These are phyloP conservation scores for Apamea anceps DNA, from an alignment of 2,888 invertebrate genomes.

Conservation along the genomic window DNA sequence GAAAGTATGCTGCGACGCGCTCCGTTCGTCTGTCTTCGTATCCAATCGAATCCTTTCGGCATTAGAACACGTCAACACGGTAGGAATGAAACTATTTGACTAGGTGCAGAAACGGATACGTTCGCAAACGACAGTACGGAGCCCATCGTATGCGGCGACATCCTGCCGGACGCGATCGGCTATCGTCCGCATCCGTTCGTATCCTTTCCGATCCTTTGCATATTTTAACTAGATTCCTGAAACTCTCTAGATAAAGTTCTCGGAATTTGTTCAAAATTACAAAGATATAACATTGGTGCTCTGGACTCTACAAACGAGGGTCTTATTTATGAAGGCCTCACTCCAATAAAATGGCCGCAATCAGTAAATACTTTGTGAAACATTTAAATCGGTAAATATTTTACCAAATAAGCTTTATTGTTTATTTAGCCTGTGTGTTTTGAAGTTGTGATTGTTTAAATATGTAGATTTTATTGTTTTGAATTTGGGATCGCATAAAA, in stretches of 20 bases:
- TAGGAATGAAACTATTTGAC: too few species aligned
- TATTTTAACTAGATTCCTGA: conserved; percentile 13
- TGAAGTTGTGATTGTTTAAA: conserved; percentile 13
- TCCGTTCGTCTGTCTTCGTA: too few species aligned
- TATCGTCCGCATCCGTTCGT: too few species aligned
- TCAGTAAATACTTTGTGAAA: conserved; percentile 73
- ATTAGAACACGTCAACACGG: too few species aligned
- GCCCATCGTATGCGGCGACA: too few species aligned
- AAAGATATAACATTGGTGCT: conserved; percentile 67
- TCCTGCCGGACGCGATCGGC: too few species aligned
- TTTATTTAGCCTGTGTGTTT: conserved; percentile 17
- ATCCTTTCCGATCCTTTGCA: background rate
- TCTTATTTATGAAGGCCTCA: conserved; percentile 74
- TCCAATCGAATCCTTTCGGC: too few species aligned
- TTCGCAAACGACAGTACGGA: too few species aligned
- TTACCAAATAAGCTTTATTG: conserved; percentile 42
- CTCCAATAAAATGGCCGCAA: conserved; percentile 71
- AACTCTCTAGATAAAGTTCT: conserved; percentile 16
- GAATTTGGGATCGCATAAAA: conserved; percentile 10
- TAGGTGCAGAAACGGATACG: too few species aligned
- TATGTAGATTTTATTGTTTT: conserved; percentile 28
- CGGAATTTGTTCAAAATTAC: conserved; percentile 48
- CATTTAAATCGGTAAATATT: conserved; percentile 65
- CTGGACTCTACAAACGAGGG: conserved; percentile 71
- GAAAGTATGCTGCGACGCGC: too few species aligned